phyloP scores from a whole-genome alignment of 2,113 vertebrate genomes.

The Sturnira hondurensis region DNA sequence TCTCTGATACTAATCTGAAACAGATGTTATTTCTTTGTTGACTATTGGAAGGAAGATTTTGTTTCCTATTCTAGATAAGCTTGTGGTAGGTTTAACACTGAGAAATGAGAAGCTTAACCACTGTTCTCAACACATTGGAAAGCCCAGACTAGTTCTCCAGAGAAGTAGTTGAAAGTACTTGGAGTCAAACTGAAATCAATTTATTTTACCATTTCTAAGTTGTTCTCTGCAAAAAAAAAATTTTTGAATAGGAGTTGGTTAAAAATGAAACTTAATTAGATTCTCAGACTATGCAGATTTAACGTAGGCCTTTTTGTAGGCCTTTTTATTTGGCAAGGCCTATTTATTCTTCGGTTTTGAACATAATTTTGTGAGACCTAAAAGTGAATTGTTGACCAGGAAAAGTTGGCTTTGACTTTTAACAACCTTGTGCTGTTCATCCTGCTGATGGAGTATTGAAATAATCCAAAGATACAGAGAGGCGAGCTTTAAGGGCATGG shows the following conservation, averaged over 20 bases:
- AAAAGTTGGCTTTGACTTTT: slow-evolving; percentile 28
- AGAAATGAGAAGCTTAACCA: slow-evolving; percentile 34
- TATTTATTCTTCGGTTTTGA: slow-evolving; percentile 54
- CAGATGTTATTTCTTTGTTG: slow-evolving; percentile 34
- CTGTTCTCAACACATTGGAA: slow-evolving; percentile 6
- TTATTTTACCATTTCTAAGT: slow-evolving; percentile 8
- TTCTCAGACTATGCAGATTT: slow-evolving; percentile 36
- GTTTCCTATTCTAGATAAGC: slow-evolving; percentile 20
- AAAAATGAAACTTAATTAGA: slow-evolving; percentile 31
- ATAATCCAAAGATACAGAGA: slow-evolving; percentile 13
- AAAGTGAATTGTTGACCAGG: background rate
- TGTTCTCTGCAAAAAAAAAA: background rate
- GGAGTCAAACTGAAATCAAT: slow-evolving; percentile 5
- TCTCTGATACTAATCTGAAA: slow-evolving; percentile 37
- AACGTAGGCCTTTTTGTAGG: background rate
- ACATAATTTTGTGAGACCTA: slow-evolving; percentile 46
- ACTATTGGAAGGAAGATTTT: slow-evolving; percentile 28
- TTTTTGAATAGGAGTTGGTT: background rate
- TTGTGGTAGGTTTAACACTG: slow-evolving; percentile 17
- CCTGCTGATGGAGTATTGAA: slow-evolving; percentile 17
- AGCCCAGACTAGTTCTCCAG: background rate
- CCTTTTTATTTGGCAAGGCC: background rate
- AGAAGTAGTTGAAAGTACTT: background rate
- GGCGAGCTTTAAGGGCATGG: background rate
- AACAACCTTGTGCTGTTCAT: background rate